Evolutionary conservation across 2,888 invertebrate genomes (phyloP).

Genomic region (Dynastes tityus): DNA sequence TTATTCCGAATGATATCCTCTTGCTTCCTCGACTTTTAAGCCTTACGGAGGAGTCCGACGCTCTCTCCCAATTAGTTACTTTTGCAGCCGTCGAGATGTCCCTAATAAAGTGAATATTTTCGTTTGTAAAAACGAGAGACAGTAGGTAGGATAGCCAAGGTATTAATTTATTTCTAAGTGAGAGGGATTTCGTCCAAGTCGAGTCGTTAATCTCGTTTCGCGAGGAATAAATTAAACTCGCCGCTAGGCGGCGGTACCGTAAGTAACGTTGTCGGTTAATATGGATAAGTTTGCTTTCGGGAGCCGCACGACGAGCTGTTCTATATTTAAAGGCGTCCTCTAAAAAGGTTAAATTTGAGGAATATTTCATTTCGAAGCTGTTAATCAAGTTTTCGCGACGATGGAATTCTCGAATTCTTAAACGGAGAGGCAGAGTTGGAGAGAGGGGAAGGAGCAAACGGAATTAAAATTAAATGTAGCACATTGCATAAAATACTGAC

Average conservation of each 20-base stretch:
- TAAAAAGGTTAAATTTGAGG: conserved; percentile 6
- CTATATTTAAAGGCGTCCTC: conserved; percentile 5
- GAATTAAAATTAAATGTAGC: no score
- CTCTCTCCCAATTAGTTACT: conserved; percentile 25
- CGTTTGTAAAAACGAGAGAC: not conserved
- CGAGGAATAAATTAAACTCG: conserved; percentile 17
- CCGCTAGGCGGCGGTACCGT: not conserved
- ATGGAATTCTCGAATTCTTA: no score
- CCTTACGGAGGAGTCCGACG: not conserved
- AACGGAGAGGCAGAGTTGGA: no score
- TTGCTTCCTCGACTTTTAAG: not conserved
- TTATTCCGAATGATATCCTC: conserved; percentile 24
- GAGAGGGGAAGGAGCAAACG: no score
- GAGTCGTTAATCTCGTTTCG: conserved; percentile 40
- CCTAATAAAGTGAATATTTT: conserved; percentile 44
- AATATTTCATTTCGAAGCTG: conserved; percentile 20
- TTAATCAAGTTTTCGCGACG: conserved; percentile 4
- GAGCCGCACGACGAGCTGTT: not conserved
- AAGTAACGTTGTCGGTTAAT: conserved; percentile 17
- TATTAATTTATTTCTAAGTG: conserved; percentile 46
- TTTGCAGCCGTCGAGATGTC: conserved; percentile 31
- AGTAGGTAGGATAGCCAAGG: conserved; percentile 7
- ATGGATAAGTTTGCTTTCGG: conserved; percentile 24
- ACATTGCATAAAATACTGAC: no score
- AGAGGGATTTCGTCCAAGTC: conserved; percentile 34